Conservation (phyloP, 2,113 vertebrate species). For the Pimephales promelas region DNA sequence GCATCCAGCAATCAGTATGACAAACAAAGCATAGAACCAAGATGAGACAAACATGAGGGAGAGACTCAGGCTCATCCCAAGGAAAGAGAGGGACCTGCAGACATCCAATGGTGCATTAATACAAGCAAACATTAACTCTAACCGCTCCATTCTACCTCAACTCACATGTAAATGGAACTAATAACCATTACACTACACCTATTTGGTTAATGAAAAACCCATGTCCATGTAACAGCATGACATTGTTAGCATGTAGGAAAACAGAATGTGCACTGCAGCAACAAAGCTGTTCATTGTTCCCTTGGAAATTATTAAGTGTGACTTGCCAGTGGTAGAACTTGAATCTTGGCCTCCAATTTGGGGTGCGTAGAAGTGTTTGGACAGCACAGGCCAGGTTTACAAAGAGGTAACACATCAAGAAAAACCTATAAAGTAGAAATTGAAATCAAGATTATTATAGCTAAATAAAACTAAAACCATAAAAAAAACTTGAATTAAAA, state of each 20-base stretch:
- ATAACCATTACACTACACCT: neutral
- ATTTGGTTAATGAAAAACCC: conserved; percentile 27
- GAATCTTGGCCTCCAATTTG: conserved; percentile 97
- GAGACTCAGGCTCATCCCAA: conserved; percentile 95
- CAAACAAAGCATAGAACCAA: conserved; percentile 92
- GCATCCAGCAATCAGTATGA: conserved; percentile 90
- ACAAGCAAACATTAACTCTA: conserved; percentile 21
- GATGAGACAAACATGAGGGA: conserved; percentile 97
- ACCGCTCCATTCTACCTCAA: neutral
- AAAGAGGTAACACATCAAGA: conserved; percentile 97
- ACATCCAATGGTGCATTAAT: conserved; percentile 32
- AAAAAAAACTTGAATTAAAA: neutral
- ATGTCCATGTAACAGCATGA: neutral
- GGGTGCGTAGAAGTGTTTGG: conserved; percentile 89
- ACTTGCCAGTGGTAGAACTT: conserved; percentile 93
- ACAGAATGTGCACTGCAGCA: neutral
- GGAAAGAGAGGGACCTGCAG: conserved; percentile 89
- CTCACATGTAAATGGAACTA: conserved; percentile 1
- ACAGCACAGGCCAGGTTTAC: conserved; percentile 97
- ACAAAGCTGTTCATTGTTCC: neutral
- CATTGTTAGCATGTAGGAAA: neutral
- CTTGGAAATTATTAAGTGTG: neutral
- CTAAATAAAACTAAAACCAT: neutral
- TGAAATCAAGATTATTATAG: neutral
- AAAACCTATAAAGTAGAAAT: conserved; percentile 80